Evolutionary conservation across 2,888 invertebrate species (phyloP), one percentile per base, ranked within the genome.

Genomic region (Diaperis boleti): DNA sequence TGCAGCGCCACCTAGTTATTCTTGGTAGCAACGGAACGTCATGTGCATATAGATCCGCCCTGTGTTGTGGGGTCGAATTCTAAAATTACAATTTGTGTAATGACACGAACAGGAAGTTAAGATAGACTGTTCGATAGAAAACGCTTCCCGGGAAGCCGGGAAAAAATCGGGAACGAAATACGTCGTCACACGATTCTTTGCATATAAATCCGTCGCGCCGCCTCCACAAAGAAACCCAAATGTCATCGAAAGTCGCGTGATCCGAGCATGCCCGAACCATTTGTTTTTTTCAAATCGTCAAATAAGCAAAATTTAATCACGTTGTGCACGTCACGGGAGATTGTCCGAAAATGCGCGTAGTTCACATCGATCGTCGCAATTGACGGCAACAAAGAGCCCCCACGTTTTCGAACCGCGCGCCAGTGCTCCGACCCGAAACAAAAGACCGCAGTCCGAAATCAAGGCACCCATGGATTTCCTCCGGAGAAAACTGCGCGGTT

Each of bases 321-420:
- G 62, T 55, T 54, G 42, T 8, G 37, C 37, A 59, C 49, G 55
- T 49, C 55, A 49, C 33, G 26, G 45, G 29, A 10, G 31, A 26
- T 59, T 26, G 37, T 55, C 13, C 20, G 56, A 62, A 62, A 62
- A 62, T 62, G 56, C 50, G 62, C 62, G 62, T 49, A 62, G 62
- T 62, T 62, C 8, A 37, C 29, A 45, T 39, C 47, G 35, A 52
- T 60, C 33, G 13, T 8, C 18, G 20, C 13, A 15, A 49, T 49
- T 14, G 29, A 59, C 41, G 20, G 22, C 14, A 49, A 49, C 45
- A 56, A 11, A 10, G 3, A 22, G 22, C 7, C n/a, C n/a, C n/a
- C n/a, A 29, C 6, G 6, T 8, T 13, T 35, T 2, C 35, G 18
- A 15, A n/a, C 20, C 10, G 6, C 6, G 26, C 26, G n/a, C 2